A percentile compares a stretch with the other conserved stretches of the same genome.
These are phyloP conservation scores for Entomyzon cyanotis DNA, from an alignment of 2,113 vertebrate genomes.

Conservation along the genomic window DNA sequence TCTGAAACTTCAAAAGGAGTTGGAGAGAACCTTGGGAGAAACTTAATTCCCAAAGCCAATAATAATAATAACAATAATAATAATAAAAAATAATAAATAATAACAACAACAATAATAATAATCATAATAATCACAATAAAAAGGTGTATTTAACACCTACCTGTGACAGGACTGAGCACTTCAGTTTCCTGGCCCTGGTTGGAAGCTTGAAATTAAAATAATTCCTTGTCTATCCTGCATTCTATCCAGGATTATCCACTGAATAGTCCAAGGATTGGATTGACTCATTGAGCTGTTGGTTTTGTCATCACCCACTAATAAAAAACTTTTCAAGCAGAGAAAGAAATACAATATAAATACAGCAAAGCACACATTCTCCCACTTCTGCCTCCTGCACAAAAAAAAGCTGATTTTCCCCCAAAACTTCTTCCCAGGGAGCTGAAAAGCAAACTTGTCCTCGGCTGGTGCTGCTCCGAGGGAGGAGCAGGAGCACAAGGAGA, in stretches of 20 bases:
- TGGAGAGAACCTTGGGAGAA: neutral
- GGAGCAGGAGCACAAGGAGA: neutral
- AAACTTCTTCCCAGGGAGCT: neutral
- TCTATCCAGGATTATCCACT: no score
- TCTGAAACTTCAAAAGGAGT: neutral
- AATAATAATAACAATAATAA: neutral
- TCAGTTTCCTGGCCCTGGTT: neutral
- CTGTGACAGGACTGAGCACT: neutral
- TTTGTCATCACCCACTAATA: neutral
- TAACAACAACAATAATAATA: no score
- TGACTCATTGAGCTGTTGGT: neutral
- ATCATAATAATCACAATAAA: no score
- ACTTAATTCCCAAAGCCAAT: neutral
- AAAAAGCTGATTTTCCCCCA: neutral
- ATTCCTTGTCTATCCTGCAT: neutral
- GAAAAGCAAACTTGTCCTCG: fast-evolving
- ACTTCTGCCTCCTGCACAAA: neutral
- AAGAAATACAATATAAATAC: neutral
- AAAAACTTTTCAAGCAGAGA: neutral
- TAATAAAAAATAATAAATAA: neutral
- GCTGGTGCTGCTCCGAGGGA: fast-evolving
- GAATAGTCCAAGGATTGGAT: neutral
- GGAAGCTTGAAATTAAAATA: neutral
- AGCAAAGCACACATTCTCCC: fast-evolving
- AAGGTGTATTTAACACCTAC: fast-evolving